These are phyloP conservation scores for Temnothorax rugatulus DNA, from an alignment of 2,888 invertebrate genomes.

Conservation along the genomic window DNA sequence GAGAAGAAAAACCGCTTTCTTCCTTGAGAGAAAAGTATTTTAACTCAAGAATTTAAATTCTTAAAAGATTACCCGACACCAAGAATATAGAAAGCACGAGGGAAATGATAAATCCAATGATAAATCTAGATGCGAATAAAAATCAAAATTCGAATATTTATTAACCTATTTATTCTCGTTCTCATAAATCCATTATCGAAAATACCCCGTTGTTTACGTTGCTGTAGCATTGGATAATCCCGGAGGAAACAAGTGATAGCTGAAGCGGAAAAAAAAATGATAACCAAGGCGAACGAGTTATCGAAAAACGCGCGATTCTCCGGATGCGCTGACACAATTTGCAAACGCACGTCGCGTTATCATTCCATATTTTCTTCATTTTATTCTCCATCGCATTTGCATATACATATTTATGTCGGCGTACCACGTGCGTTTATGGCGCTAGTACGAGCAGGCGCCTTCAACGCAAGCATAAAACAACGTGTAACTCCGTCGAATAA, in stretches of 20 bases:
- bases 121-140: not conserved
- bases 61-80: not conserved
- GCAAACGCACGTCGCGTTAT: constrained; percentile 49
- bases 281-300: constrained; percentile 33
- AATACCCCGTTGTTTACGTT: constrained; percentile 4
- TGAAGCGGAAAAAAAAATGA: constrained; percentile 30
- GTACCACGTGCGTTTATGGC: not conserved
- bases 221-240: constrained; percentile 3
- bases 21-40: not conserved
- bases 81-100: not conserved
- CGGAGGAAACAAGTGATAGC: not conserved
- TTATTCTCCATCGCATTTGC: constrained; percentile 52
- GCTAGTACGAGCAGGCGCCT: constrained; percentile 39
- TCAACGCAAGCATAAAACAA: constrained; percentile 55
- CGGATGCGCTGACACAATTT: constrained; percentile 46
- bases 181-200: constrained; percentile 21
- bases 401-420: constrained; percentile 53
- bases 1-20: not conserved
- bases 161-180: not conserved
- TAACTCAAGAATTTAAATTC: not conserved
- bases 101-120: not conserved
- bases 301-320: constrained; percentile 39
- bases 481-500: constrained; percentile 55
- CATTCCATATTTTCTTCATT: constrained; percentile 53
- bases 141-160: not conserved